A percentile compares a stretch with the other conserved stretches of the same genome.
Conservation (phyloP, 2,113 vertebrate species). For the Seriola aureovittata region DNA sequence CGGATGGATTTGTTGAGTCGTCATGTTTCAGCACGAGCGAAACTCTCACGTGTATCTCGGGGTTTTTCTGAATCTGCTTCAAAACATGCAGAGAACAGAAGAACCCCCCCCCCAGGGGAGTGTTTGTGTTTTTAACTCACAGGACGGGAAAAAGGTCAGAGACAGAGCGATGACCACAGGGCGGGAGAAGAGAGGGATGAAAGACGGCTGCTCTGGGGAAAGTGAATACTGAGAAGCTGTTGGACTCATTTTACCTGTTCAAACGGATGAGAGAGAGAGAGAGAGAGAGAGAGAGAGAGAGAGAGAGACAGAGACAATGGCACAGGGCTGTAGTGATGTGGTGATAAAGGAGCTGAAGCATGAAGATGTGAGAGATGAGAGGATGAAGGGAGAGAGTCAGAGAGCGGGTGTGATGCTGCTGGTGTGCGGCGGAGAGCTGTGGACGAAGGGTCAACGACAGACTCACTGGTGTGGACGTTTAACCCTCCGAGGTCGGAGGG, state of each 20-base stretch:
- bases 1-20: not conserved
- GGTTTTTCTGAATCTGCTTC: not conserved
- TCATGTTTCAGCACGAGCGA: not conserved
- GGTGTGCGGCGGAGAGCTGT: conserved; percentile 14
- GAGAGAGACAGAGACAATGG: not conserved
- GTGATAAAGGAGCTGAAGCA: conserved; percentile 23
- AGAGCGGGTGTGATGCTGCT: conserved; percentile 15
- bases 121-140: not conserved
- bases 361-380: not conserved
- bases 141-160: not conserved
- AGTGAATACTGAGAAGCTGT: not conserved
- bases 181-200: not conserved
- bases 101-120: not conserved
- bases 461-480: not conserved
- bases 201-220: conserved; percentile 11
- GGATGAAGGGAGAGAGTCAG: conserved; percentile 14
- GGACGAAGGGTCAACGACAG: conserved; percentile 6
- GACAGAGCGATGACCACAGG: conserved; percentile 3
- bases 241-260: conserved; percentile 14
- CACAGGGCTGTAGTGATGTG: conserved; percentile 24
- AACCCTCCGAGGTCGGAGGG: too few relatives aligned
- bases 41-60: not conserved
- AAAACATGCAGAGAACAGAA: not conserved
- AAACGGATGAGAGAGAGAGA: not conserved
- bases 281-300: conserved; percentile 4